These are phyloP conservation scores for Sebastes alutus DNA, from an alignment of 2,797 vertebrate genomes.

Conservation along the genomic window DNA sequence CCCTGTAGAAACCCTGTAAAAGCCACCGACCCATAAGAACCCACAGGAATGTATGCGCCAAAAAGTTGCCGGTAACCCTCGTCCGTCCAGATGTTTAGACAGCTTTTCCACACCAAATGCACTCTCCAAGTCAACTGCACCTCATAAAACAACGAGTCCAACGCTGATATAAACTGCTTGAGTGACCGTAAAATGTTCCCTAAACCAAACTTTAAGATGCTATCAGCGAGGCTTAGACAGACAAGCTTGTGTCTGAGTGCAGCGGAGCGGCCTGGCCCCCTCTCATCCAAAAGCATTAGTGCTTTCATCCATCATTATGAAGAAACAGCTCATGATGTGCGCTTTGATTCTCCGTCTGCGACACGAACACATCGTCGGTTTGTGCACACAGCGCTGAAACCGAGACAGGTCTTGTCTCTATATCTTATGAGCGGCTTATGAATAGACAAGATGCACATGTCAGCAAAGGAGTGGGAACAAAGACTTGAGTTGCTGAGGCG, in stretches of 20 bases:
- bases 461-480: constrained; percentile 53
- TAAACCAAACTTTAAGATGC: neutral
- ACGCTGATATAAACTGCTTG: neutral
- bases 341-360: constrained; percentile 33
- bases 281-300: constrained; percentile 55
- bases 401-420: constrained; percentile 46
- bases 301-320: constrained; percentile 49
- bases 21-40: neutral
- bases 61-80: neutral
- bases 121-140: neutral
- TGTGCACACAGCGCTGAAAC: constrained; percentile 3
- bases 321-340: constrained; percentile 34
- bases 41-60: neutral
- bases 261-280: constrained; percentile 6
- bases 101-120: constrained; percentile 5
- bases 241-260: constrained; percentile 29
- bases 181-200: no score
- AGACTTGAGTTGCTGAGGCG: constrained; percentile 9
- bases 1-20: neutral
- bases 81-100: constrained; percentile 26
- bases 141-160: neutral
- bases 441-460: constrained; percentile 48
- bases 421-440: constrained; percentile 30
- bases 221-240: neutral
- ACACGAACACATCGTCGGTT: neutral